Percentiles rank a stretch among this genome's conserved stretches.
These are phyloP conservation scores for Ichneumoninae sp. DNA, from an alignment of 2,888 invertebrate genomes.

Conservation along the genomic window DNA sequence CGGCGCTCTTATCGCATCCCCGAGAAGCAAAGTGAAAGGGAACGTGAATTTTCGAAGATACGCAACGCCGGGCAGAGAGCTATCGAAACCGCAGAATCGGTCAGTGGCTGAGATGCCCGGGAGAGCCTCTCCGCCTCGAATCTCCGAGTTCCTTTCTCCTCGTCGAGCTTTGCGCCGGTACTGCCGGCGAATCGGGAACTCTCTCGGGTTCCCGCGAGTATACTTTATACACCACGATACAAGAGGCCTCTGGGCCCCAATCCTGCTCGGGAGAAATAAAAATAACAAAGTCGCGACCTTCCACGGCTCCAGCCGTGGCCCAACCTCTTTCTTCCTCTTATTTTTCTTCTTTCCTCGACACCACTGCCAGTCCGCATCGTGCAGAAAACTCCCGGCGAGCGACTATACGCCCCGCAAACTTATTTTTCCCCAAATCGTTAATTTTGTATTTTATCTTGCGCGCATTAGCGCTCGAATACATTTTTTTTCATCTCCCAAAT, in stretches of 20 bases:
- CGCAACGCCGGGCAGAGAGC: slow-evolving; percentile 24
- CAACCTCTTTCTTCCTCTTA: slow-evolving; percentile 32
- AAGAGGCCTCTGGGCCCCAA: slow-evolving; percentile 33
- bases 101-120: slow-evolving; percentile 38
- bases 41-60: slow-evolving; percentile 78
- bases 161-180: slow-evolving; percentile 42
- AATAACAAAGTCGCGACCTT: slow-evolving; percentile 68
- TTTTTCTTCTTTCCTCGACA: slow-evolving; percentile 13
- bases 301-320: slow-evolving; percentile 53
- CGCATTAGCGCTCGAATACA: background rate
- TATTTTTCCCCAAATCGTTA: slow-evolving; percentile 57
- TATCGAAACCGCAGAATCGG: slow-evolving; percentile 46
- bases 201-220: slow-evolving; percentile 38
- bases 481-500: slow-evolving; percentile 4
- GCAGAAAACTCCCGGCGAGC: slow-evolving; percentile 22
- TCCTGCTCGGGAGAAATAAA: slow-evolving; percentile 59
- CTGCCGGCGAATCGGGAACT: slow-evolving; percentile 48
- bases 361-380: background rate
- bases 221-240: slow-evolving; percentile 45
- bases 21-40: slow-evolving; percentile 77
- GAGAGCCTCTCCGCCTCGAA: slow-evolving; percentile 24
- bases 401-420: slow-evolving; percentile 4
- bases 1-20: slow-evolving; percentile 17
- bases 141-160: slow-evolving; percentile 57
- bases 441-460: slow-evolving; percentile 53